Conservation (phyloP, 1,140 invertebrate genomes). For the Dryas iulia region DNA sequence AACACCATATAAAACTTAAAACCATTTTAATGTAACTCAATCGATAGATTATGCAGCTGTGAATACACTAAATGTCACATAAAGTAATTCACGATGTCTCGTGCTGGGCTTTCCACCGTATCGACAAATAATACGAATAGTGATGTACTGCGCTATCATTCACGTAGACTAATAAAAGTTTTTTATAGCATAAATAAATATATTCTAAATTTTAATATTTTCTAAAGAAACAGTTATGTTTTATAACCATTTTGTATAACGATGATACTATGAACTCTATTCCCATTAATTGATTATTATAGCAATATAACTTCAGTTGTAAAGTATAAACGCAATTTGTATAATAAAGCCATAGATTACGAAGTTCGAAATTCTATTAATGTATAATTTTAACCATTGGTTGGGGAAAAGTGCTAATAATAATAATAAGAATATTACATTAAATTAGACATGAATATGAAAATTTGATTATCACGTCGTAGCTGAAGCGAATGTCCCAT, state of each 20-base stretch:
- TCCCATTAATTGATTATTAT: neutral
- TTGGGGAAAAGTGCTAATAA: neutral
- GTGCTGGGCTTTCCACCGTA: conserved; percentile 53
- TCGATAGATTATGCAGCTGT: conserved; percentile 49
- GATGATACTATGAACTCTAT: neutral
- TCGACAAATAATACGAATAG: conserved; percentile 60
- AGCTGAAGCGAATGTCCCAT: neutral
- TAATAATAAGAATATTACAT: neutral
- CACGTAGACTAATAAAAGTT: conserved; percentile 53
- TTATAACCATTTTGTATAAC: neutral
- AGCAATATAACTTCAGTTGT: neutral
- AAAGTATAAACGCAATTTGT: neutral
- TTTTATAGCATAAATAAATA: conserved; percentile 58
- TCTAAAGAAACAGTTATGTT: conserved; percentile 35
- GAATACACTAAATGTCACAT: conserved; percentile 56
- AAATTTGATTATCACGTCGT: conserved; percentile 2
- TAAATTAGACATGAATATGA: neutral
- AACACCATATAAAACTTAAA: neutral
- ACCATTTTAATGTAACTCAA: neutral
- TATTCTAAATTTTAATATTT: neutral
- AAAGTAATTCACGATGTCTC: conserved; percentile 62
- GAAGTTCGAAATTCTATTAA: neutral
- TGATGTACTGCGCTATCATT: conserved; percentile 48
- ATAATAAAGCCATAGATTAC: neutral
- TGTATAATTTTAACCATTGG: neutral